Conservation (phyloP, 2,888 invertebrate species). For the Trachelus stipa region DNA sequence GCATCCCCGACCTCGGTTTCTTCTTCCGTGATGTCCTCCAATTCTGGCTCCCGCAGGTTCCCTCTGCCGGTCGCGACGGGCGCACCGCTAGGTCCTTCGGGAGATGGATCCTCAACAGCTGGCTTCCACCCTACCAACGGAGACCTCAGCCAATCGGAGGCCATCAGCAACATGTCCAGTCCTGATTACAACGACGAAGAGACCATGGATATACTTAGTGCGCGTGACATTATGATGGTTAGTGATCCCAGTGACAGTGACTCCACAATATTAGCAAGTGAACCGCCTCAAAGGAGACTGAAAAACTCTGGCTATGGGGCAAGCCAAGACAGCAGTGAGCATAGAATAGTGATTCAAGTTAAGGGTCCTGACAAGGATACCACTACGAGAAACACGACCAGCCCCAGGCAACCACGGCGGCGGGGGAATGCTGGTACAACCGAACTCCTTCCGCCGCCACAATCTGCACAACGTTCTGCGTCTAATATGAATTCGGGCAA, state of each 20-base stretch:
- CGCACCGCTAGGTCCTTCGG: conserved; percentile 19
- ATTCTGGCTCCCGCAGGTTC: conserved; percentile 76
- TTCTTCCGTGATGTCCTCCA: conserved; percentile 87
- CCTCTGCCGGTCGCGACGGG: conserved; percentile 59
- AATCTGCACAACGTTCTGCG: conserved; percentile 18
- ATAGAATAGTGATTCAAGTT: conserved; percentile 88
- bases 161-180: conserved; percentile 89
- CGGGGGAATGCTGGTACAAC: conserved; percentile 35
- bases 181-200: conserved; percentile 91
- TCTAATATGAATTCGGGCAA: conserved; percentile 23
- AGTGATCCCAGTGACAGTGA: conserved; percentile 92
- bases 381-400: conserved; percentile 42
- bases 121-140: conserved; percentile 68
- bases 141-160: conserved; percentile 86
- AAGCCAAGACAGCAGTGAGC: conserved; percentile 70
- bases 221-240: conserved; percentile 81
- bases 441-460: conserved; percentile 20
- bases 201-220: conserved; percentile 81
- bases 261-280: conserved; percentile 87
- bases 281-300: conserved; percentile 73
- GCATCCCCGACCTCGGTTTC: conserved; percentile 89
- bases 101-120: conserved; percentile 21
- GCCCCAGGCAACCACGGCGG: conserved; percentile 55
- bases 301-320: conserved; percentile 61
- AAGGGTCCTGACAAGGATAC: conserved; percentile 71